Evolutionary conservation across 2,113 vertebrate species (phyloP).

Genomic region (Myiozetetes cayanensis): DNA sequence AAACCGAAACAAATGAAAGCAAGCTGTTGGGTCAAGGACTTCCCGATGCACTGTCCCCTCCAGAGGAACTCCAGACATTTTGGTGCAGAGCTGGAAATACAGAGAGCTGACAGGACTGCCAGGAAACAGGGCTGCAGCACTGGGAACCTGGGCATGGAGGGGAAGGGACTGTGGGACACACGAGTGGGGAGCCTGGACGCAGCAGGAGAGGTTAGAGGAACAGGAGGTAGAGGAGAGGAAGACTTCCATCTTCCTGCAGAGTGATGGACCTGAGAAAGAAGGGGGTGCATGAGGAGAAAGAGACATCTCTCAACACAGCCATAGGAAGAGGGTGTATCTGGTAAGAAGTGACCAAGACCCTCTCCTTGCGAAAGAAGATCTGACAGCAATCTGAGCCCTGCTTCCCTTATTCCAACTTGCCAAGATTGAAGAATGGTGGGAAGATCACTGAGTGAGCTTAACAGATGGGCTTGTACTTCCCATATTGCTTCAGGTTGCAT

Average conservation of each 20-base stretch:
- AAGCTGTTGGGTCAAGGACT: constrained; percentile 9
- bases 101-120: background rate
- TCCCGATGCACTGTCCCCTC: background rate
- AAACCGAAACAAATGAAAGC: background rate
- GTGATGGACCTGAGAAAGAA: background rate
- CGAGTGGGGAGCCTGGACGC: background rate
- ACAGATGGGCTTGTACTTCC: constrained; percentile 26
- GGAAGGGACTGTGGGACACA: background rate
- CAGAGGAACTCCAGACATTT: background rate
- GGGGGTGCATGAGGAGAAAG: background rate
- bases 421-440: background rate
- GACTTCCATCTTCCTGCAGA: background rate
- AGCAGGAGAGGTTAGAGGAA: background rate
- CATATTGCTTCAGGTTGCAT: constrained; percentile 6
- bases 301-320: background rate
- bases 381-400: background rate
- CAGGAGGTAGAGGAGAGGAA: background rate
- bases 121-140: background rate
- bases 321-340: background rate
- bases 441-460: constrained; percentile 4
- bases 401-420: background rate
- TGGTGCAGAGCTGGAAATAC: background rate
- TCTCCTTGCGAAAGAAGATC: background rate
- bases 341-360: background rate
- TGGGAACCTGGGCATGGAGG: background rate